These are phyloP conservation scores for Spialia ferax DNA, from an alignment of 2,888 invertebrate species.

Conservation along the genomic window DNA sequence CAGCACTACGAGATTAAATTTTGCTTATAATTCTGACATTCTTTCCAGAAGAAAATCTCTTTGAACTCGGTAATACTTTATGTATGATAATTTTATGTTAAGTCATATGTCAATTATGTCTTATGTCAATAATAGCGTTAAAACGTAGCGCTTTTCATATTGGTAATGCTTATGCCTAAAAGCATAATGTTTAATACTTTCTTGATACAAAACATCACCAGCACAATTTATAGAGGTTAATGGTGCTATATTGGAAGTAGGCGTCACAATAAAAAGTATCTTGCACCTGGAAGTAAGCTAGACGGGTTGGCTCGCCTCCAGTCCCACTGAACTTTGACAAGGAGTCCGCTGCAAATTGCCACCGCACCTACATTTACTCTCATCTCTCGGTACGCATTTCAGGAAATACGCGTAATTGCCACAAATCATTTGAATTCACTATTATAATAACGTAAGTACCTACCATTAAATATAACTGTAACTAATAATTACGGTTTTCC, in stretches of 20 bases:
- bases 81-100: too few species aligned
- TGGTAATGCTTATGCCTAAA: background rate
- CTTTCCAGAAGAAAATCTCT: too few species aligned
- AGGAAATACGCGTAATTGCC: slow-evolving; percentile 9
- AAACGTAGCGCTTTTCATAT: background rate
- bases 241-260: slow-evolving; percentile 37
- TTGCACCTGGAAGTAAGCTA: slow-evolving; percentile 78
- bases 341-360: slow-evolving; percentile 67
- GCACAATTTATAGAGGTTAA: slow-evolving; percentile 17
- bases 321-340: slow-evolving; percentile 85
- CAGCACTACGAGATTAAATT: background rate
- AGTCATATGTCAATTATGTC: background rate
- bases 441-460: background rate
- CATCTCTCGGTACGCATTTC: background rate
- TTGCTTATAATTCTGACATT: background rate
- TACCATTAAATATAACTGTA: background rate
- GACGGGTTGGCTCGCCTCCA: slow-evolving; percentile 80
- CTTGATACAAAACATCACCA: background rate
- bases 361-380: slow-evolving; percentile 43
- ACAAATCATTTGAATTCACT: background rate
- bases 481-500: slow-evolving; percentile 27
- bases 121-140: background rate
- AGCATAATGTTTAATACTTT: background rate
- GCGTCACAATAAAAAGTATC: slow-evolving; percentile 42
- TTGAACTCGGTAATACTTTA: background rate